Percentiles rank a stretch among this genome's conserved stretches.
Conservation (phyloP, 2,797 vertebrate genomes). For the Crenichthys baileyi region DNA sequence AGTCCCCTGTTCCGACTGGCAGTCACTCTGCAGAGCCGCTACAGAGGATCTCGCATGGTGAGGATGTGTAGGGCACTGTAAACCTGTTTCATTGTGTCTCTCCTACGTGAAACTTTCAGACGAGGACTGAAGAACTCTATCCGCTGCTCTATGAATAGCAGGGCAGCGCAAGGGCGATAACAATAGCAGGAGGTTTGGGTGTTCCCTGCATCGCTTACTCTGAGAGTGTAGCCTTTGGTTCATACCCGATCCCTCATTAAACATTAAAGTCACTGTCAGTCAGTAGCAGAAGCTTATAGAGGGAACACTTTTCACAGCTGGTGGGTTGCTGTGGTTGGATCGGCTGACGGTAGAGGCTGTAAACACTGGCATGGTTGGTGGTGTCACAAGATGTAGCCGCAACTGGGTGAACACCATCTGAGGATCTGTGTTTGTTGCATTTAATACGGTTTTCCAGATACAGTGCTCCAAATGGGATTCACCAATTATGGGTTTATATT, state of each 20-base stretch:
- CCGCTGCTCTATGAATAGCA: constrained; percentile 71
- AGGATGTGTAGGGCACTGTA: constrained; percentile 60
- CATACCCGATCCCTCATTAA: constrained; percentile 76
- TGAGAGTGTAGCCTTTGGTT: constrained; percentile 71
- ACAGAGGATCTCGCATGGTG: constrained; percentile 58
- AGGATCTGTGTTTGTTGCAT: not conserved
- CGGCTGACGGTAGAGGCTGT: constrained; percentile 2
- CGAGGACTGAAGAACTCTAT: constrained; percentile 67
- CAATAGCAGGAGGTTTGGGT: constrained; percentile 76
- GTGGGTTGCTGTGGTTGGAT: constrained; percentile 9
- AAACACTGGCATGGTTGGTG: not conserved
- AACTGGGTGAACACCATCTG: not conserved
- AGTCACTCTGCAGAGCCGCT: not conserved
- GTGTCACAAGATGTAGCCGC: constrained; percentile 4
- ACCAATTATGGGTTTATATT: not conserved
- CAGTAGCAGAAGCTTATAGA: constrained; percentile 32
- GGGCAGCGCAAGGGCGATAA: constrained; percentile 55
- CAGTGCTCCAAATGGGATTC: not conserved
- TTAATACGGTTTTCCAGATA: constrained; percentile 3
- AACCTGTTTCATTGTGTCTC: constrained; percentile 76
- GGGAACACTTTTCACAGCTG: constrained; percentile 66
- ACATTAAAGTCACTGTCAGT: constrained; percentile 76
- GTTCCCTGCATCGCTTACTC: constrained; percentile 74
- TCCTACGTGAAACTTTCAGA: constrained; percentile 62
- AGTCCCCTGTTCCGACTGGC: not conserved